Base-by-base conservation (phyloP, 2,113 vertebrate species). In the Corynorhinus townsendii region DNA sequence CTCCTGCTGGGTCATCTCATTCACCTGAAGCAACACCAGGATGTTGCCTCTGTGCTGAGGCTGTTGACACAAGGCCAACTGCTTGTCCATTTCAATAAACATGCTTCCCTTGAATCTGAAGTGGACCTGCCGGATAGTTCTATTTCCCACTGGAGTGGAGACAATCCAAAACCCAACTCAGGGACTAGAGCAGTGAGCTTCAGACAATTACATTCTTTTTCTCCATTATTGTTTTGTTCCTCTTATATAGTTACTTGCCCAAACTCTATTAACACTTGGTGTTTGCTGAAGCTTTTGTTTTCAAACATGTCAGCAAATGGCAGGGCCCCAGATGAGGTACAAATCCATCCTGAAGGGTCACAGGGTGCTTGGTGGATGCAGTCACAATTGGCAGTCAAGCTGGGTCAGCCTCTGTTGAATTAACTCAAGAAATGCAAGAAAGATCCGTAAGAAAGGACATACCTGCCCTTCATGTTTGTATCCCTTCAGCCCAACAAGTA, bases 201-300 rank as follows among this genome's bases (percentile, higher is more conserved):
- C 10, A 73, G 77, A 45, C 56, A 77, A 84, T 96, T 91, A 19
- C 15, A 40, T 89, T 93, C 19, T 92, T 75, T 90, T 88, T 77
- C 45, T 81, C 49, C 10, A 15, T 30, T 89, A 43, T 66, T 82
- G 56, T 64, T 69, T 90, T 86, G 47, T 89, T 92, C 49, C 56
- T 82, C 82, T 76, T 79, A 19, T 10, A 20, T 0, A 0, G 38
- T 24, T 28, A 35, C 92, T 89, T 95, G 54, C 85, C 49, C 43
- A 95, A 88, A 95, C 38, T 93, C 92, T 93, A 24, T 95, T 62
- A 91, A 84, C 77, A 87, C 81, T 94, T 91, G 69, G 7, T 76
- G 35, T 96, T 96, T n/a, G 30, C 86, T 47, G 49, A 92, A 68
- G 38, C 33, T 84, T 95, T 92, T 52, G 45, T 92, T 96, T 97